Evolutionary conservation across 2,113 vertebrate genomes (phyloP).

Genomic region (Nannospalax galili): DNA sequence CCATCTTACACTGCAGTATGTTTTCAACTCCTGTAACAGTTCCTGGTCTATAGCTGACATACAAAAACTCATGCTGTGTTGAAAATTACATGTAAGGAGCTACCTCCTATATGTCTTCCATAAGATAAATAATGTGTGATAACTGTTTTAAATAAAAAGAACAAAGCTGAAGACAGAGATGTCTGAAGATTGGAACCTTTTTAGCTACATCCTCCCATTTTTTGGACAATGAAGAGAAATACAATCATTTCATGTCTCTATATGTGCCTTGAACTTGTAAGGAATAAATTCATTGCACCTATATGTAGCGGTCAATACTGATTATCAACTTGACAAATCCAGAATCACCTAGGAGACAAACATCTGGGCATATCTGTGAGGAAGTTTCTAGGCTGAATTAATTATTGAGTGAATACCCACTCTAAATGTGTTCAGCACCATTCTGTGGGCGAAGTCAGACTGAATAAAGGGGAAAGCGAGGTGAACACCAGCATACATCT

Average conservation of each 20-base stretch:
- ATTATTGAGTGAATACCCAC: background rate
- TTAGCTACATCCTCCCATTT: too few relatives aligned
- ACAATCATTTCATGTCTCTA: fast-evolving
- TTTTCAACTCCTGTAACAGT: background rate
- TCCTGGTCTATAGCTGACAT: background rate
- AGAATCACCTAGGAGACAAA: background rate
- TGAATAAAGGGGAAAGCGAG: background rate
- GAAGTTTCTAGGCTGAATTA: background rate
- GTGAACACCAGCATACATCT: background rate
- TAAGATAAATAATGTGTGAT: background rate
- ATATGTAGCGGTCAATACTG: background rate
- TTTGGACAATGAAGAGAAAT: background rate
- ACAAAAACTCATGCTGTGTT: background rate
- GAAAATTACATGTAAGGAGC: background rate
- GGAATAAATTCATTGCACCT: background rate
- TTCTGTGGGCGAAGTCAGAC: background rate
- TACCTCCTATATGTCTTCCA: background rate
- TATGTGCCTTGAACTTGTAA: background rate
- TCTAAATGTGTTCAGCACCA: too few relatives aligned
- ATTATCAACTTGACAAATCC: background rate
- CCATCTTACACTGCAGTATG: background rate
- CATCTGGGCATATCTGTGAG: too few relatives aligned
- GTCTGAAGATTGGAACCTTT: background rate
- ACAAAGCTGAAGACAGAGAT: background rate
- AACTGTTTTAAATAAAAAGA: background rate